A percentile compares a stretch with the other conserved stretches of the same genome.
Conservation (phyloP, 2,888 invertebrate genomes). For the Theristus sp. region DNA sequence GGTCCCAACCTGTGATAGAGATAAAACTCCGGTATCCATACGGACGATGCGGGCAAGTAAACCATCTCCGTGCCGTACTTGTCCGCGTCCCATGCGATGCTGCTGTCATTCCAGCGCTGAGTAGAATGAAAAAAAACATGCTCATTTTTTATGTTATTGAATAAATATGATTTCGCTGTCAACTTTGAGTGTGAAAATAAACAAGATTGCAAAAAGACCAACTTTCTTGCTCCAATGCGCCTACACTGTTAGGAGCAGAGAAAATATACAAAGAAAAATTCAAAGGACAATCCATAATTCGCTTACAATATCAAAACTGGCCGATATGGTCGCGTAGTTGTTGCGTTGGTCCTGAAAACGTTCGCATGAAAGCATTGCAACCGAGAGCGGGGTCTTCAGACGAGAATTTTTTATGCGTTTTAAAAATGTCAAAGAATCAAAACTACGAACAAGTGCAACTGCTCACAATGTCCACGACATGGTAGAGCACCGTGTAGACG, state of each 20-base stretch:
- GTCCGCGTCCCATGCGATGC: constrained; percentile 18
- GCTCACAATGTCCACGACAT: constrained; percentile 25
- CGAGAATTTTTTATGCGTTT: too few relatives aligned
- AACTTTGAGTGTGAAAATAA: too few relatives aligned
- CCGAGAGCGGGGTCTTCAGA: too few relatives aligned
- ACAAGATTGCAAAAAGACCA: too few relatives aligned
- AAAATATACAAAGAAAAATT: too few relatives aligned
- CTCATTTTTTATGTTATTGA: too few relatives aligned
- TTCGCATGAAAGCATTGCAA: too few relatives aligned
- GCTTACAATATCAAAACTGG: constrained; percentile 23
- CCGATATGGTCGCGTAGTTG: constrained; percentile 25
- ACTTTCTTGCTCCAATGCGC: too few relatives aligned
- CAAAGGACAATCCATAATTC: background rate
- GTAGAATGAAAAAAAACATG: background rate
- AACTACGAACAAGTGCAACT: too few relatives aligned
- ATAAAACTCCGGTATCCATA: constrained; percentile 28
- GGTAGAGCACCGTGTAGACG: constrained; percentile 22
- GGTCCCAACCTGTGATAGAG: constrained; percentile 19
- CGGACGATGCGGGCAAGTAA: constrained; percentile 21
- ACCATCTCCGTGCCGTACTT: constrained; percentile 19
- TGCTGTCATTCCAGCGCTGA: constrained; percentile 7
- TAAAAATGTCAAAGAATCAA: too few relatives aligned
- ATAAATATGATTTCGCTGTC: too few relatives aligned
- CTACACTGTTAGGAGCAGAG: too few relatives aligned
- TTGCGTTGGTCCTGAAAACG: constrained; percentile 22